These are phyloP conservation scores for Rhincodon typus DNA, from an alignment of 2,797 vertebrate species.

Conservation along the genomic window DNA sequence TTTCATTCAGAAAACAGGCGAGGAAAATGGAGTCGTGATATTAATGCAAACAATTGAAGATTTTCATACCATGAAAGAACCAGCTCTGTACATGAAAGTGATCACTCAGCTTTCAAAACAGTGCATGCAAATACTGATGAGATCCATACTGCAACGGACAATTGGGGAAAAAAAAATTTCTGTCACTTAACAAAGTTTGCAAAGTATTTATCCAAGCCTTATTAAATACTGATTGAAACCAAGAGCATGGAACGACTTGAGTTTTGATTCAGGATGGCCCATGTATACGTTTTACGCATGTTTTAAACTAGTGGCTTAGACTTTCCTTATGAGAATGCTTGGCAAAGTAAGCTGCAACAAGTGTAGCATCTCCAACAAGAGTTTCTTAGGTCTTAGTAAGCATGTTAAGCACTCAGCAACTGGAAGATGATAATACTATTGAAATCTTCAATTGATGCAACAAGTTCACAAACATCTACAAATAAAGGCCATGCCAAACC, in stretches of 20 bases:
- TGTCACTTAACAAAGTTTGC: not conserved
- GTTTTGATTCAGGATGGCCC: not conserved
- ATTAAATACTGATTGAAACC: not conserved
- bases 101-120: not conserved
- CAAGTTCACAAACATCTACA: not conserved
- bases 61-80: not conserved
- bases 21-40: not conserved
- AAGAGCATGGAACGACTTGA: not conserved
- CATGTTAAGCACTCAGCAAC: not conserved
- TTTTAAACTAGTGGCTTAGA: not conserved
- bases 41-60: not conserved
- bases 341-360: not conserved
- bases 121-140: not conserved
- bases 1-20: not conserved
- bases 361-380: not conserved
- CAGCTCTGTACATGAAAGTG: not conserved
- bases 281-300: not conserved
- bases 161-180: not conserved
- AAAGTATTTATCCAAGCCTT: not conserved
- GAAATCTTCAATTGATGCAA: not conserved
- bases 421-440: not conserved
- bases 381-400: not conserved
- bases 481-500: not conserved
- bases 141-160: conserved; percentile 9
- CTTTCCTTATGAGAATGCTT: not conserved